phyloP scores from a whole-genome alignment of 2,113 vertebrate species.

The Elephantulus edwardii region DNA sequence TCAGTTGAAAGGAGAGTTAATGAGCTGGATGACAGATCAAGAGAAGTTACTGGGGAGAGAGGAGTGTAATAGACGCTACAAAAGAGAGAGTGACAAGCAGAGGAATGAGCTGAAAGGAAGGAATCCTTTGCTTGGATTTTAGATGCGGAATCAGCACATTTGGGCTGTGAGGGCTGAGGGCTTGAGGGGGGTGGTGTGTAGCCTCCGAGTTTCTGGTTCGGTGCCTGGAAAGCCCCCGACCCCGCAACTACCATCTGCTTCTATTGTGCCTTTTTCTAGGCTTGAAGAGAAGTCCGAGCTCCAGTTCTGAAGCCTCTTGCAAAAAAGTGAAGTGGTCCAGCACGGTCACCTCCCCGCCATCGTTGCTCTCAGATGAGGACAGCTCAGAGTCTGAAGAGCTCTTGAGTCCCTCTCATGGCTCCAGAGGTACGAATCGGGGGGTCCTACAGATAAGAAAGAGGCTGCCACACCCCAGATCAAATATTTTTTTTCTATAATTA shows the following conservation, averaged over 20 bases:
- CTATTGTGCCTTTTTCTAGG: not conserved
- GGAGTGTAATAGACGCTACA: not conserved
- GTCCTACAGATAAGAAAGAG: too few species aligned
- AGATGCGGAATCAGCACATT: not conserved
- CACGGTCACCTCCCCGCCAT: not conserved
- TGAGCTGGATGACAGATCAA: not conserved
- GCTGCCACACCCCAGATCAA: not conserved
- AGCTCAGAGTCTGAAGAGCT: not conserved
- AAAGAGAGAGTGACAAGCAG: too few species aligned
- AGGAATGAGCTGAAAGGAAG: too few species aligned
- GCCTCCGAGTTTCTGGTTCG: not conserved
- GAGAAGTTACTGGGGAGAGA: not conserved
- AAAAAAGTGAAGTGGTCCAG: slow-evolving; percentile 67
- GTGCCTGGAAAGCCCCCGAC: not conserved
- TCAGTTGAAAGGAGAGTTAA: not conserved
- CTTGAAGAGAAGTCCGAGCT: not conserved
- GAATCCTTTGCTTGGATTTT: not conserved
- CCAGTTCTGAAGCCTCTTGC: slow-evolving; percentile 3
- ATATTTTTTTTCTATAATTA: too few species aligned
- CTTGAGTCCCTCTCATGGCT: not conserved
- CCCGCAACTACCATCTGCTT: too few species aligned
- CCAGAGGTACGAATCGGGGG: slow-evolving; percentile 35
- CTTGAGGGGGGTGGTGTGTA: not conserved
- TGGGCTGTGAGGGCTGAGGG: not conserved
- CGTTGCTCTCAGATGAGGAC: not conserved